Conservation (phyloP, 2,113 vertebrate genomes). For the Cyrtonyx montezumae region DNA sequence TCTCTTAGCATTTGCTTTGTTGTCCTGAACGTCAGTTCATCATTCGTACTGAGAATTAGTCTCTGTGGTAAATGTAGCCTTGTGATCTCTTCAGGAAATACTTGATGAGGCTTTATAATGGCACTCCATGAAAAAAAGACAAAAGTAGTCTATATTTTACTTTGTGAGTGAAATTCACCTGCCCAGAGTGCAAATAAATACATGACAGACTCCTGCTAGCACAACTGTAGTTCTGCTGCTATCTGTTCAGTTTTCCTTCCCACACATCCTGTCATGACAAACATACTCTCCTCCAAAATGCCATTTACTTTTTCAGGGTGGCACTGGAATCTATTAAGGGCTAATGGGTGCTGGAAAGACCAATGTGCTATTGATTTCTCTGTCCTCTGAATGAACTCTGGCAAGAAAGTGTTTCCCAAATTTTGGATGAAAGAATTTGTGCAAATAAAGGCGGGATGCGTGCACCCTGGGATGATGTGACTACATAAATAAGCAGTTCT, state of each 20-base stretch:
- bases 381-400: conserved; percentile 26
- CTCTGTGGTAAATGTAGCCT: not conserved
- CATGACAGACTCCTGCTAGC: not conserved
- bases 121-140: not conserved
- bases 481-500: conserved; percentile 56
- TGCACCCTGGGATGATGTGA: not conserved
- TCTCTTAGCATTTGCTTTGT: not conserved
- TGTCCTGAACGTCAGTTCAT: conserved; percentile 41
- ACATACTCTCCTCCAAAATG: not conserved
- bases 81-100: conserved; percentile 31
- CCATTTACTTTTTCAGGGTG: not conserved
- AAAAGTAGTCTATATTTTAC: not conserved
- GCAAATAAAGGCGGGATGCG: conserved; percentile 50
- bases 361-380: not conserved
- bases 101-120: not conserved
- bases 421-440: conserved; percentile 10
- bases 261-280: not conserved
- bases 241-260: conserved; percentile 27
- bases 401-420: not conserved
- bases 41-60: conserved; percentile 14
- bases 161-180: conserved; percentile 46
- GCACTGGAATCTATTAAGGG: not conserved
- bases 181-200: conserved; percentile 30
- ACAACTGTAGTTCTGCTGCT: not conserved
- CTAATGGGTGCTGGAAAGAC: not conserved